phyloP scores from a whole-genome alignment of 1,140 invertebrate species.

The Trichonephila clavipes region DNA sequence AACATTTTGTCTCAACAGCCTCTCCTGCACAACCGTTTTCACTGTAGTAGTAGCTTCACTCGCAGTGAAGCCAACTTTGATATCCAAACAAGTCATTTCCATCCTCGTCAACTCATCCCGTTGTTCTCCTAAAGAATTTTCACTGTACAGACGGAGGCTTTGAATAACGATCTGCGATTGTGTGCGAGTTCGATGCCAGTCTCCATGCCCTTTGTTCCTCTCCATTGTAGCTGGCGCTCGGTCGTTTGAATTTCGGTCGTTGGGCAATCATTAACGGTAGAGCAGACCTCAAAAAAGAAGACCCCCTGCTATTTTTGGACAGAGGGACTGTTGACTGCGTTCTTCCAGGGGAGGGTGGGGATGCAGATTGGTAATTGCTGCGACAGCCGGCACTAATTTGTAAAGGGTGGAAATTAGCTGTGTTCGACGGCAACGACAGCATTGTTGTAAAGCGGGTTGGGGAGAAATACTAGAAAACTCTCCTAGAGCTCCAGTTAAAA shows the following conservation, averaged over 20 bases:
- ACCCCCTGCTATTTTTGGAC: constrained; percentile 5
- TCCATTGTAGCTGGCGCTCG: constrained; percentile 20
- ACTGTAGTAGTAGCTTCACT: neutral
- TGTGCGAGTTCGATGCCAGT: neutral
- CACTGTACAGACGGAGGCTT: neutral
- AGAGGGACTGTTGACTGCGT: constrained; percentile 56
- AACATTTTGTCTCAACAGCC: neutral
- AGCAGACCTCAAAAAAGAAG: constrained; percentile 54
- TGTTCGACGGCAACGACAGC: constrained; percentile 27
- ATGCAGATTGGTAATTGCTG: constrained; percentile 61
- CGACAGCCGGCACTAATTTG: constrained; percentile 55
- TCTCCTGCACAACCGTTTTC: neutral
- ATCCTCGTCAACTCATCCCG: neutral
- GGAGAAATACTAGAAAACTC: neutral
- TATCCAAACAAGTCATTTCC: constrained; percentile 8
- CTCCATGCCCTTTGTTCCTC: constrained; percentile 41
- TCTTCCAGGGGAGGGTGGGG: neutral
- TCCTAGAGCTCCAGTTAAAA: neutral
- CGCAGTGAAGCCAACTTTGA: neutral
- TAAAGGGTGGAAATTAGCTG: constrained; percentile 58
- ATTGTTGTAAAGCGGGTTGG: neutral
- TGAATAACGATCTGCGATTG: constrained; percentile 43
- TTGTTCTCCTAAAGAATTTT: constrained; percentile 5
- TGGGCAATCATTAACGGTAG: constrained; percentile 60
- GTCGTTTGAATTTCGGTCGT: constrained; percentile 21